These are phyloP conservation scores for Heteropelma amictum DNA, from an alignment of 2,888 invertebrate genomes.

Conservation along the genomic window DNA sequence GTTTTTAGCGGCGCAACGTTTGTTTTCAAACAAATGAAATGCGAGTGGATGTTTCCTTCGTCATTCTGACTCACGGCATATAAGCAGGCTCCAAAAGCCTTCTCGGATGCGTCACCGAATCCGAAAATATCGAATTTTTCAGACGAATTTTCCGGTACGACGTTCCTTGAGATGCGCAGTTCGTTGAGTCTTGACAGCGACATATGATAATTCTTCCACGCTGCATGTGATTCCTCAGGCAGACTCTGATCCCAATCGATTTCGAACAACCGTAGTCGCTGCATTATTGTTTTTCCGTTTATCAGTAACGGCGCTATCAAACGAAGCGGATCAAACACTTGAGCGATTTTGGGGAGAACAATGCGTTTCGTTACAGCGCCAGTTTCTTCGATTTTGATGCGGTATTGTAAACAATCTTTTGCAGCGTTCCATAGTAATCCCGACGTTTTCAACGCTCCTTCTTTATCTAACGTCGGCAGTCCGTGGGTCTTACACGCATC, in stretches of 20 bases:
- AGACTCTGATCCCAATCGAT: conserved; percentile 23
- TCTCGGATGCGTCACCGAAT: conserved; percentile 48
- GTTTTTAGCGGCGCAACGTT: neutral
- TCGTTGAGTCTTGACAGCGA: conserved; percentile 1
- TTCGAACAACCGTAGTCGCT: conserved; percentile 8
- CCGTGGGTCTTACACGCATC: conserved; percentile 13
- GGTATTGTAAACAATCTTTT: neutral
- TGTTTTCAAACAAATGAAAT: neutral
- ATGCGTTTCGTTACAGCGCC: neutral
- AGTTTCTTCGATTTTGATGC: neutral
- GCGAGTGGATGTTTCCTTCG: neutral
- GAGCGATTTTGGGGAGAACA: conserved; percentile 28
- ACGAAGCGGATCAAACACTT: conserved; percentile 36
- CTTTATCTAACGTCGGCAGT: conserved; percentile 20
- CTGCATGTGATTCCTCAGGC: neutral
- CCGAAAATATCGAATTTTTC: conserved; percentile 11
- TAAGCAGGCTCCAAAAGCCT: conserved; percentile 30
- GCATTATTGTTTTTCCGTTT: conserved; percentile 28
- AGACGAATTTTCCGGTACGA: neutral
- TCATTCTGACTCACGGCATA: neutral
- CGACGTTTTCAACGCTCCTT: conserved; percentile 25
- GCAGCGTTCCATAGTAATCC: conserved; percentile 45
- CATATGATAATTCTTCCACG: conserved; percentile 4
- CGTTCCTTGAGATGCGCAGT: neutral
- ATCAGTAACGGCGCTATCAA: conserved; percentile 33